Evolutionary conservation across 1,140 invertebrate genomes (phyloP), one percentile per base, ranked within the genome.

Genomic region (Trinorchestia longiramus): DNA sequence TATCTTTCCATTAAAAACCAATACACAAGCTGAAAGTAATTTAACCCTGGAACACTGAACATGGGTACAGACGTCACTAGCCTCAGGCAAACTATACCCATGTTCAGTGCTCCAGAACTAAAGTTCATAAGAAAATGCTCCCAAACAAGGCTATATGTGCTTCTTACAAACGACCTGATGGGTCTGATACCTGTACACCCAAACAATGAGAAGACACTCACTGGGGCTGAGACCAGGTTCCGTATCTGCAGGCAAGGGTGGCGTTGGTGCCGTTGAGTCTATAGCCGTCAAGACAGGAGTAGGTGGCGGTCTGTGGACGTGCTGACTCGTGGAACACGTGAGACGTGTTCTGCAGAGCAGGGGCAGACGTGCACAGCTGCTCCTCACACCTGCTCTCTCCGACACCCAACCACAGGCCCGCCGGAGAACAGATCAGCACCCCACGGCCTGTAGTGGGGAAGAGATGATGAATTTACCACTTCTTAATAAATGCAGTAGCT

Each of bases 391-490:
- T 91, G n/a, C 97, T 97, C n/a, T 96, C 57, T 87, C 41, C 15
- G 95, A 96, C 87, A 97, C 97, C 97, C 97, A 97, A 11, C 91
- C 77, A 0, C 97, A 97, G 87, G 95, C 95, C 45, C 95, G 90
- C 44, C 87, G 95, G 41, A 96, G 96, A 43, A 92, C 87, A 43
- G 94, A 87, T 96, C 96, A 87, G 23, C 87, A 47, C n/a, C 95
- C 91, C 95, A 95, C 95, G 92, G 43, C 92, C 92, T 87, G 47
- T 28, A 42, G 15, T 6, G 95, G 62, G 87, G 28, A 77, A 77
- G 62, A 23, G 1, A 77, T 36, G 62, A n/a, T n/a, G n/a, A n/a
- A n/a, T n/a, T n/a, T n/a, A n/a, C n/a, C n/a, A n/a, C n/a, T n/a
- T n/a, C n/a, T n/a, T n/a, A n/a, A n/a, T n/a, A n/a, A n/a, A n/a